Percentiles rank a stretch among this genome's conserved stretches.
phyloP scores from a whole-genome alignment of 2,797 vertebrate genomes.

The Picus viridis region DNA sequence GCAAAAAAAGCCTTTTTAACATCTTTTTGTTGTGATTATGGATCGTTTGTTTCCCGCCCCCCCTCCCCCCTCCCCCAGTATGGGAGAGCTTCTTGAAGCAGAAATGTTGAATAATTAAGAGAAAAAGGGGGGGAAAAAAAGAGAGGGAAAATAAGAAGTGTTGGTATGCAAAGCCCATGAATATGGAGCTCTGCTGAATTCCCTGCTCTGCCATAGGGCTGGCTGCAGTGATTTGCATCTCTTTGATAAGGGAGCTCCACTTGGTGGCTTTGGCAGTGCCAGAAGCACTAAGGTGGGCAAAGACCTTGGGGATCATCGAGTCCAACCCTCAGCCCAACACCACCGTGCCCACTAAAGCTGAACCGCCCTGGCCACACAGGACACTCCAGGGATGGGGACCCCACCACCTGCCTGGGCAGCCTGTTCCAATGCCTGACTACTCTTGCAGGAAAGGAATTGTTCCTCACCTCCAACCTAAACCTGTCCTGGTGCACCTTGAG shows the following conservation, averaged over 20 bases:
- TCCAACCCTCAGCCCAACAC: too few relatives aligned
- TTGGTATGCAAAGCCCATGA: neutral
- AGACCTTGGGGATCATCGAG: too few relatives aligned
- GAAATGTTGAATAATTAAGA: constrained; percentile 51
- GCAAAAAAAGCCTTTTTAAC: constrained; percentile 10
- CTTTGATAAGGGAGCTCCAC: neutral
- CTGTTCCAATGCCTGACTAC: too few relatives aligned
- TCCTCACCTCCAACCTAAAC: too few relatives aligned
- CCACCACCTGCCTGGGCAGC: too few relatives aligned
- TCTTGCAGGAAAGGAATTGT: too few relatives aligned
- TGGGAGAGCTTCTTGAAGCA: neutral
- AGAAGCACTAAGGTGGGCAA: too few relatives aligned
- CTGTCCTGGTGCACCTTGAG: too few relatives aligned
- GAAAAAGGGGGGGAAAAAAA: neutral
- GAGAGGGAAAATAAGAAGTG: neutral
- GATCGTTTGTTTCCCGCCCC: neutral
- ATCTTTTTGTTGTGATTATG: too few relatives aligned
- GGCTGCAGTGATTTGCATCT: neutral
- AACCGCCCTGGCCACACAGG: too few relatives aligned
- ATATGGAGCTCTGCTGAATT: neutral
- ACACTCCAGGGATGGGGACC: too few relatives aligned
- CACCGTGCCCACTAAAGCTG: too few relatives aligned
- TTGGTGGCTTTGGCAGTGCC: neutral
- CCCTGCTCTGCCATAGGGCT: neutral
- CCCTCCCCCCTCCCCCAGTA: neutral